Conservation (phyloP, 1,140 invertebrate species). For the Eumeta japonica region DNA sequence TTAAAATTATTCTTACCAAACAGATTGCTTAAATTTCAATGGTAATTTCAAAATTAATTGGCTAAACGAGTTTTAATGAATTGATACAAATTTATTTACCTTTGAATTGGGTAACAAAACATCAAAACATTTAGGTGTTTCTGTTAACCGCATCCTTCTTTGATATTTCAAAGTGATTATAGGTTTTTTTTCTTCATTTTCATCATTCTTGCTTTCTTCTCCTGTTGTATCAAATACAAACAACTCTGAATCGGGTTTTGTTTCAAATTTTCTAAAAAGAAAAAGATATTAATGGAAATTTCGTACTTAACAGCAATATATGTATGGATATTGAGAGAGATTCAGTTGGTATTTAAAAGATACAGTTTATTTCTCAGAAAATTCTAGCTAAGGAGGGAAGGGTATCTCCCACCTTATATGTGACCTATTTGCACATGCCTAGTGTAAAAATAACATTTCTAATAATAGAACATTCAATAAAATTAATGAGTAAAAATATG, state of each 20-base stretch:
- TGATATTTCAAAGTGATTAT: slow-evolving; percentile 23
- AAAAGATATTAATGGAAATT: no score
- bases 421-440: no score
- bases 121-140: slow-evolving; percentile 51
- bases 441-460: no score
- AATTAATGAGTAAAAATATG: no score
- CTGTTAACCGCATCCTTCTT: slow-evolving; percentile 40
- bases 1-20: no score
- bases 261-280: slow-evolving; percentile 43
- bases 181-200: slow-evolving; percentile 22
- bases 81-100: slow-evolving; percentile 22
- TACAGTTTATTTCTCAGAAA: no score
- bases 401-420: no score
- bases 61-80: neutral
- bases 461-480: no score
- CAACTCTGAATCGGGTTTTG: slow-evolving; percentile 58
- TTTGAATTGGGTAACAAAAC: slow-evolving; percentile 54
- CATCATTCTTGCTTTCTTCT: slow-evolving; percentile 18
- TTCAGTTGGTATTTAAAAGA: no score
- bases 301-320: neutral
- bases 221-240: slow-evolving; percentile 54
- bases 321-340: no score
- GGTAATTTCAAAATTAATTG: slow-evolving; percentile 2
- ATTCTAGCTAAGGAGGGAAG: no score
- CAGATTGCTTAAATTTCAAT: neutral